Evolutionary conservation across 1,140 invertebrate genomes (phyloP).

Genomic region (Philotrypesis tridentata): DNA sequence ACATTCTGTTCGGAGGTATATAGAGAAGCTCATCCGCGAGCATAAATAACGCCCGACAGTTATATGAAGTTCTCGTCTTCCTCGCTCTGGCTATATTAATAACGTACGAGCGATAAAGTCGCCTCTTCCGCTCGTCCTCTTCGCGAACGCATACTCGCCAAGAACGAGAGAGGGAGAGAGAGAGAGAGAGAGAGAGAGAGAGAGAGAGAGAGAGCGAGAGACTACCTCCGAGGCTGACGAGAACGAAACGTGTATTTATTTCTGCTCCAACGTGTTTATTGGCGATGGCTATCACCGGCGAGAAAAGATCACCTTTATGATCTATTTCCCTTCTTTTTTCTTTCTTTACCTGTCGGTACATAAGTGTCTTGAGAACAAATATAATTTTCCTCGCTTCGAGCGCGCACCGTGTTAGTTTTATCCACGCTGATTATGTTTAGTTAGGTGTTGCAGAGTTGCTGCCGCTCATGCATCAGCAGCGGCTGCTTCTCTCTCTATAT

Average conservation of each 20-base stretch:
- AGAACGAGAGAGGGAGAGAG: no score
- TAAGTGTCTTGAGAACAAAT: slow-evolving; percentile 36
- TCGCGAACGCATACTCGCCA: background rate
- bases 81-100: slow-evolving; percentile 45
- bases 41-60: slow-evolving; percentile 46
- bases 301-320: slow-evolving; percentile 38
- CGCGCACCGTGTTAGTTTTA: background rate
- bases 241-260: slow-evolving; percentile 39
- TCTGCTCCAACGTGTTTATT: slow-evolving; percentile 41
- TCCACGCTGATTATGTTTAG: slow-evolving; percentile 4
- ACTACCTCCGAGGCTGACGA: slow-evolving; percentile 21
- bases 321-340: slow-evolving; percentile 30
- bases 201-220: background rate
- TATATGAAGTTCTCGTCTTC: slow-evolving; percentile 50
- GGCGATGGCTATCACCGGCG: slow-evolving; percentile 40
- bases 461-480: background rate
- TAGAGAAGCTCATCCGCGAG: slow-evolving; percentile 1
- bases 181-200: no score
- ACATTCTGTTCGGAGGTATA: slow-evolving; percentile 33
- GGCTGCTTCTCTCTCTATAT: background rate
- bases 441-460: background rate
- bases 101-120: slow-evolving; percentile 49
- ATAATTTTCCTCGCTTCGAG: slow-evolving; percentile 16
- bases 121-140: slow-evolving; percentile 25
- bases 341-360: background rate